Percentiles rank a stretch among this genome's conserved stretches.
phyloP scores from a whole-genome alignment of 2,113 vertebrate species.

The Fregata magnificens region DNA sequence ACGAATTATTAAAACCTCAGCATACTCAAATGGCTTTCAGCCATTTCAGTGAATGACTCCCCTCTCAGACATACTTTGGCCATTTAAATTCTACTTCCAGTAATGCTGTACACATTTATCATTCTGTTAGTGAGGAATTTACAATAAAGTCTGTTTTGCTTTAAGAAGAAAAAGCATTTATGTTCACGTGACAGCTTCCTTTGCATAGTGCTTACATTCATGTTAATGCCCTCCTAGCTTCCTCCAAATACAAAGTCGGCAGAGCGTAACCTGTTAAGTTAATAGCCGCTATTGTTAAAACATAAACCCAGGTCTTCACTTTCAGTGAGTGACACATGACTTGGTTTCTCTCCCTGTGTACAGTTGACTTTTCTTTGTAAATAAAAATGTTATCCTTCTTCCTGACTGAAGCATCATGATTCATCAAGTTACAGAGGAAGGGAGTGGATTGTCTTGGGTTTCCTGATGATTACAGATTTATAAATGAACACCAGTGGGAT shows the following conservation, averaged over 20 bases:
- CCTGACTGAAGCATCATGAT: not conserved
- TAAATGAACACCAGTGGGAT: not conserved
- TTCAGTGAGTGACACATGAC: not conserved
- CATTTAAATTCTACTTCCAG: not conserved
- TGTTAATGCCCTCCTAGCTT: not conserved
- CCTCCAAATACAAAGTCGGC: not conserved
- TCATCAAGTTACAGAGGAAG: not conserved
- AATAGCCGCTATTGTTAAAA: not conserved
- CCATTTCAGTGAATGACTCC: not conserved
- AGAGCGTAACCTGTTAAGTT: not conserved
- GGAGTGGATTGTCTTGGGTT: not conserved
- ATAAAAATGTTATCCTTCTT: not conserved
- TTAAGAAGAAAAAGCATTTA: not conserved
- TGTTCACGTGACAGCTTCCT: not conserved
- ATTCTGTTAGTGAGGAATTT: not conserved
- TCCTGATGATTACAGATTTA: not conserved
- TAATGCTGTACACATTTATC: fast-evolving
- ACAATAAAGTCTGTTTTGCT: not conserved
- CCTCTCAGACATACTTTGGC: not conserved
- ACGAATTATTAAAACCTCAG: conserved; percentile 8
- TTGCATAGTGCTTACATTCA: not conserved
- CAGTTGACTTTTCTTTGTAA: not conserved
- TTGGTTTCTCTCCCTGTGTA: not conserved
- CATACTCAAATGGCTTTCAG: not conserved
- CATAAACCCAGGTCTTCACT: not conserved